Conservation (phyloP, 2,888 invertebrate genomes). For the Drosophila nr. fundita region DNA sequence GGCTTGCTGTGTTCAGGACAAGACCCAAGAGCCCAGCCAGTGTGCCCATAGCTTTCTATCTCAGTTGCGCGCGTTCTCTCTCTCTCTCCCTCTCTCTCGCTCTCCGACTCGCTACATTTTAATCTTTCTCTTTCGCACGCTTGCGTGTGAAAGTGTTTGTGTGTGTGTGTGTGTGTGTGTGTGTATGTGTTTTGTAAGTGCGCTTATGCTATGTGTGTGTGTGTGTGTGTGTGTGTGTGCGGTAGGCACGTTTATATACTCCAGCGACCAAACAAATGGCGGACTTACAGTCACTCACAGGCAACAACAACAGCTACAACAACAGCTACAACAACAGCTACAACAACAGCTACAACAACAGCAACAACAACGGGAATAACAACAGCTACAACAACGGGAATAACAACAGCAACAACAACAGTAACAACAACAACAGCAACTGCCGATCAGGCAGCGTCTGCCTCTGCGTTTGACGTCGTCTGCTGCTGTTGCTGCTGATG, state of each 20-base stretch:
- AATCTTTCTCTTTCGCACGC: background rate
- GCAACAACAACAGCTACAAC: slow-evolving; percentile 34
- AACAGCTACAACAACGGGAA: slow-evolving; percentile 17
- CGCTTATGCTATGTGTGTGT: background rate
- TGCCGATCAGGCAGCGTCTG: slow-evolving; percentile 53
- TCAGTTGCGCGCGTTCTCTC: background rate
- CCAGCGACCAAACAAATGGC: slow-evolving; percentile 63
- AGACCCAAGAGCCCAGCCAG: slow-evolving; percentile 20
- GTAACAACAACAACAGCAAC: slow-evolving; percentile 26
- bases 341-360: slow-evolving; percentile 7
- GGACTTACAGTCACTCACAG: slow-evolving; percentile 52
- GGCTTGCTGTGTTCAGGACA: slow-evolving; percentile 8
- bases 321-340: slow-evolving; percentile 25
- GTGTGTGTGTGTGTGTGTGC: slow-evolving; percentile 43
- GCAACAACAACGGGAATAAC: slow-evolving; percentile 22
- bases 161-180: slow-evolving; percentile 16
- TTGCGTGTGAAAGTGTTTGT: slow-evolving; percentile 39
- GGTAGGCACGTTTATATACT: slow-evolving; percentile 71
- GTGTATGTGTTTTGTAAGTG: slow-evolving; percentile 1
- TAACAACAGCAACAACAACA: slow-evolving; percentile 14
- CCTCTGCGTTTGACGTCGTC: slow-evolving; percentile 51
- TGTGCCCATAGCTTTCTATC: slow-evolving; percentile 14
- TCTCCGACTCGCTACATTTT: background rate
- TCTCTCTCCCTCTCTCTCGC: background rate
- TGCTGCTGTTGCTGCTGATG: slow-evolving; percentile 34